Conservation (phyloP, 2,113 vertebrate genomes). For the Prolemur simus region DNA sequence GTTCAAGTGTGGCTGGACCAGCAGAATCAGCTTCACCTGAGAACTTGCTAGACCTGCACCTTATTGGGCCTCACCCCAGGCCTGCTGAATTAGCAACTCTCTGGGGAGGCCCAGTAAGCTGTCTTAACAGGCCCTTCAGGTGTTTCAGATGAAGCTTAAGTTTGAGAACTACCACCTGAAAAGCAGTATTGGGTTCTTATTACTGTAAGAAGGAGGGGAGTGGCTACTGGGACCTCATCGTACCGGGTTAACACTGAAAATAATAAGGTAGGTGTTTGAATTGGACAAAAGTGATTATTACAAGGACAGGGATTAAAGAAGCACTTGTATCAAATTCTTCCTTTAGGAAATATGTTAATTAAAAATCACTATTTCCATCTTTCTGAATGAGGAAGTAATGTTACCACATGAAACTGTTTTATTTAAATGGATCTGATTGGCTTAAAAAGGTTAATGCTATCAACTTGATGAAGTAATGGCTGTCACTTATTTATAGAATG, state of each 20-base stretch:
- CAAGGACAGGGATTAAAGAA: neutral
- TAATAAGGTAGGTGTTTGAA: neutral
- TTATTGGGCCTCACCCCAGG: too few relatives aligned
- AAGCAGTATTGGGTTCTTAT: neutral
- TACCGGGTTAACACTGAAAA: neutral
- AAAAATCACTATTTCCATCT: neutral
- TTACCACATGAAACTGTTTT: neutral
- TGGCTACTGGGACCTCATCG: neutral
- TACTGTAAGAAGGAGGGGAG: neutral
- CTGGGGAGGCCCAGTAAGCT: neutral
- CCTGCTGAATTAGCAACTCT: neutral
- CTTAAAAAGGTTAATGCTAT: neutral
- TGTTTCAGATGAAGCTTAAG: neutral
- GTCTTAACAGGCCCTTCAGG: neutral
- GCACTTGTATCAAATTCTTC: neutral
- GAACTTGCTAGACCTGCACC: neutral
- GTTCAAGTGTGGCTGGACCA: neutral
- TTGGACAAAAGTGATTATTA: neutral
- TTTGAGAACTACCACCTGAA: neutral
- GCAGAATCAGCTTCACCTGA: neutral
- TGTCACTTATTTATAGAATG: neutral
- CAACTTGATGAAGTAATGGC: neutral
- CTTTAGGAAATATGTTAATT: neutral
- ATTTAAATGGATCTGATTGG: neutral
- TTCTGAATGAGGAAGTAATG: constrained; percentile 17